Evolutionary conservation across 1,140 invertebrate genomes (phyloP), one percentile per base, ranked within the genome.

Genomic region (Drosophila seguyi): DNA sequence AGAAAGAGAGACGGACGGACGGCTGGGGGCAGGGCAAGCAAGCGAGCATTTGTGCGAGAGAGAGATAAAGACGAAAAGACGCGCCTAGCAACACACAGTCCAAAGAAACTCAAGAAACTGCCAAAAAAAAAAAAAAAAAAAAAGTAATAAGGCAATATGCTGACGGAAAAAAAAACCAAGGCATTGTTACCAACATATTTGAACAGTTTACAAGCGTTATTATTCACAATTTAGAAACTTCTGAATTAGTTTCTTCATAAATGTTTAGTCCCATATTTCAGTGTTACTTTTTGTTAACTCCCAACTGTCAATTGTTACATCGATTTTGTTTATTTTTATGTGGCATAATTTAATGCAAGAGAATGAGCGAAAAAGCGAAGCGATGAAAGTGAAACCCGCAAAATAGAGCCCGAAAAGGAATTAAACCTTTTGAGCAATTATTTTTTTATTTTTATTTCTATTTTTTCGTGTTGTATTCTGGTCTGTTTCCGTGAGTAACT

Each of bases 61-160:
- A 11, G 39, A 50, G 58, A 52, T 48, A 57, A 55, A 55, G 34
- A n/a, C 34, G 52, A 22, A 77, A 76, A 79, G 48, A 80, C 72
- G 81, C 77, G 81, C 81, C 76, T 85, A 85, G 81, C 79, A 81
- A 81, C 52, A 53, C 31, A 68, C 53, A 65, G 71, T 36, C 36
- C 59, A 55, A 55, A 20, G 34, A 55, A 55, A 25, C 52, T 38
- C 10, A 61, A 67, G 65, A 69, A 71, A 58, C 52, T 38, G 67
- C 22, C 20, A 10, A 45, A 36, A 66, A 25, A 38, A 18, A 44
- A 39, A 20, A 10, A 45, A 36, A 66, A 25, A 38, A 18, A 44
- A 39, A 38, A 0, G 11, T 34, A 13, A 36, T 36, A 36, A 34
- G 50, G 14, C 50, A 22, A 53, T 22, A 20, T 14, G 13, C 18